Evolutionary conservation across 2,797 vertebrate species (phyloP), one percentile per base, ranked within the genome.

Genomic region (Gadopsis marmoratus): DNA sequence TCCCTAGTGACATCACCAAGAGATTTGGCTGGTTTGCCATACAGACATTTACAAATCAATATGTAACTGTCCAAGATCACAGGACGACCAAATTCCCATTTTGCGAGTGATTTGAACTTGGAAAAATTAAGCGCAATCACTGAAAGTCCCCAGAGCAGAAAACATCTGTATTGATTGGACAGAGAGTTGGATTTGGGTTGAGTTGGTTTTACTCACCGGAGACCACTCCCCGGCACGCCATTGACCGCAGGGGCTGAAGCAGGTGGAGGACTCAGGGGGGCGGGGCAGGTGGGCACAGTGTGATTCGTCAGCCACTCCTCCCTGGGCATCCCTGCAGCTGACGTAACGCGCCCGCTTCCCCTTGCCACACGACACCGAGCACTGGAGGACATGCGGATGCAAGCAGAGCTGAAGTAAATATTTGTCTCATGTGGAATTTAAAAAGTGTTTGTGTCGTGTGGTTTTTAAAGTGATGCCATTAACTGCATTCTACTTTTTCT

Each of bases 211-310:
- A 97, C 97, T 96, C 92, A 99, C 98, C 67, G 96, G 89, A 31
- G 97, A 97, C 98, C 98, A 99, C n/a, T 96, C 96, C 76, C 97
- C 96, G 11, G 95, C 93, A 41, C 96, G 96, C 98, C 98, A 99
- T 61, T 97, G 95, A 84, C 97, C 98, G 88, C 98, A 99, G 4
- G 96, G 93, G 88, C 92, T 97, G 91, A 98, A 98, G 82, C 98
- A 99, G 76, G 86, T 81, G 1, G 96, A 94, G 66, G 94, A 80
- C 89, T 98, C 97, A 1, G 96, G 95, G 6, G 98, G 98, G 16
- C 97, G 95, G 21, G 96, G 95, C 70, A 95, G 90, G 86, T 97
- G 95, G 71, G 95, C 89, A 33, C 98, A 99, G 64, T 94, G 92
- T 0, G 95, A 96, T 83, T 98, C 97, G 47, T 97, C 97, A 1